Conservation (phyloP, 2,113 vertebrate genomes). For the Triplophysa rosa region DNA sequence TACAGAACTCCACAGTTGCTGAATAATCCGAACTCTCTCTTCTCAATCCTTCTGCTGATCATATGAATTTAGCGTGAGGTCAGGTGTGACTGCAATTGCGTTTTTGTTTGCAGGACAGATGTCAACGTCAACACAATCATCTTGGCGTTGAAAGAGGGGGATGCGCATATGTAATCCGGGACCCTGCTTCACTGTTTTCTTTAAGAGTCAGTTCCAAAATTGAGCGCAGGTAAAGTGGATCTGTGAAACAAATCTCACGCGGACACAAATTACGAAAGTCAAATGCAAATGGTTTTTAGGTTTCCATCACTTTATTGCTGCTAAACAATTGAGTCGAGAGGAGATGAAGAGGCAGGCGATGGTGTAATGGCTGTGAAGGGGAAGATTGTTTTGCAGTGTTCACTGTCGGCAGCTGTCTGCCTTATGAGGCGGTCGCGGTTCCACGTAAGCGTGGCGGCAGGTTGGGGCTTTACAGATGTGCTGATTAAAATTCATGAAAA, state of each 20-base stretch:
- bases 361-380: slow-evolving; percentile 40
- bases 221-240: neutral
- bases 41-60: slow-evolving; percentile 28
- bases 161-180: neutral
- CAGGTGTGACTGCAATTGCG: slow-evolving; percentile 30
- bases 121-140: neutral
- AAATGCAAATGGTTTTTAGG: slow-evolving; percentile 10
- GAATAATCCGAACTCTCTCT: slow-evolving; percentile 45
- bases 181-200: neutral
- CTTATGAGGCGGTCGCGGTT: slow-evolving; percentile 29
- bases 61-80: neutral
- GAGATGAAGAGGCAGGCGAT: slow-evolving; percentile 15
- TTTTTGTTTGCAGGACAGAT: slow-evolving; percentile 17
- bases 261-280: slow-evolving; percentile 22
- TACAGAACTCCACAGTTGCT: slow-evolving; percentile 34
- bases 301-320: slow-evolving; percentile 29
- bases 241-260: slow-evolving; percentile 15
- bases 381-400: slow-evolving; percentile 22
- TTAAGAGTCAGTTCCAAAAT: neutral
- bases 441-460: slow-evolving; percentile 23
- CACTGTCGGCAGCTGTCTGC: slow-evolving; percentile 29
- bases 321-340: slow-evolving; percentile 31
- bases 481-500: slow-evolving; percentile 57
- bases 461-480: slow-evolving; percentile 40
- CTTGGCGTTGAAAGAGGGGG: neutral